Base-by-base conservation (phyloP, 2,797 vertebrate genomes). In the Hippopotamyrus pictus region DNA sequence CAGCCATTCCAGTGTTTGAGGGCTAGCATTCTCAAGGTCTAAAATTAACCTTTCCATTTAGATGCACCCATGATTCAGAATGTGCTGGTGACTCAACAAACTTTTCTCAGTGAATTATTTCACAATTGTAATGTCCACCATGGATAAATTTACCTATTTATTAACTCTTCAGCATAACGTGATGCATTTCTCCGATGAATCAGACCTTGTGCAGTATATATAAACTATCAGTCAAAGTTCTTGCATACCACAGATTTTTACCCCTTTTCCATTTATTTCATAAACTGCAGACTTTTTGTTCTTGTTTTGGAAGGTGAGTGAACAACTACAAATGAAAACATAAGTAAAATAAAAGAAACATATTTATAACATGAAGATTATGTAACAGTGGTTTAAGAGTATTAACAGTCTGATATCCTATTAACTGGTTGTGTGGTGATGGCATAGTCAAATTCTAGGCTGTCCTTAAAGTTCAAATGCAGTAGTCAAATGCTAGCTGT, bases 21-120 rank as follows among this genome's bases (percentile, higher is more conserved):
- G 50, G 46, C 44, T 85, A 51, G n/a, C 50, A 29, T 86, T 37
- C 53, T 86, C 50, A 57, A 57, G 85, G 29, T 57, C 85, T 54
- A 37, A 57, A 57, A 86, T 19, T 86, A 86, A 57, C 85, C 50
- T 86, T 57, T 86, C 11, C 85, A 19, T 59, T 86, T 57, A 37
- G 51, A 41, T 57, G 51, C 9, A 14, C 51, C 84, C 9, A 54
- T 54, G 84, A 54, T 85, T 85, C 50, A 85, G 46, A 86, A 86
- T 57, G 50, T 41, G 1, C 12, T 86, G 41, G 29, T 37, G 25
- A 54, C 53, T 37, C 22, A 54, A 54, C 51, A 54, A 57, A 57
- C 14, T 57, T 86, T 29, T 86, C 50, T 86, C 51, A 54, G 50
- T 29, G 5, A 57, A 86, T 57, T 37, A 86, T 86, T 53, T 37